Evolutionary conservation across 2,113 vertebrate species (phyloP).

Genomic region (Stigmatopora nigra): DNA sequence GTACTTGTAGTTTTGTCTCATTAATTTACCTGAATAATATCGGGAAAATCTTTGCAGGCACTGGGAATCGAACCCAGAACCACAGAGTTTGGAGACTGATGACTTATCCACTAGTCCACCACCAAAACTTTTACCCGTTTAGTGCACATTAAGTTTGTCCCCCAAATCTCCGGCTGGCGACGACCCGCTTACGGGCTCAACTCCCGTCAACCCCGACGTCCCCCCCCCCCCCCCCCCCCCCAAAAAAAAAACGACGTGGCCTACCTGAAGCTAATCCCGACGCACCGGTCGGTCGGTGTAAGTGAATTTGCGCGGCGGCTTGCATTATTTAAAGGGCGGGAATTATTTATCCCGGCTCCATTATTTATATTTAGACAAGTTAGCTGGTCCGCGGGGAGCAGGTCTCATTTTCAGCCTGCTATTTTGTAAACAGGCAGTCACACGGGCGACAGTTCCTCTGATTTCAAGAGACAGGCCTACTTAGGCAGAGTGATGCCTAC

Average conservation of each 20-base stretch:
- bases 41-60: too few relatives aligned
- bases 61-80: too few relatives aligned
- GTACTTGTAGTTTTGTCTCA: too few relatives aligned
- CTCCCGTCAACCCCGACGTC: conserved; percentile 35
- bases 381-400: conserved; percentile 70
- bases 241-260: conserved; percentile 43
- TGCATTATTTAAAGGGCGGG: conserved; percentile 72
- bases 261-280: conserved; percentile 50
- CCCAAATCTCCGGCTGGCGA: too few relatives aligned
- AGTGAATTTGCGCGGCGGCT: conserved; percentile 60
- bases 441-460: conserved; percentile 68
- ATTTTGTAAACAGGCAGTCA: conserved; percentile 76
- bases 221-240: too few relatives aligned
- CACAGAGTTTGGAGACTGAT: too few relatives aligned
- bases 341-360: conserved; percentile 78
- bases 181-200: background rate
- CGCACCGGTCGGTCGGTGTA: conserved; percentile 47
- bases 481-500: conserved; percentile 71
- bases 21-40: too few relatives aligned
- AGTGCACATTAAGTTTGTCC: too few relatives aligned
- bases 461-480: conserved; percentile 74
- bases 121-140: too few relatives aligned
- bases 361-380: conserved; percentile 79
- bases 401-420: conserved; percentile 77
- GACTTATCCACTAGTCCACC: too few relatives aligned